These are phyloP conservation scores for Paedocypris sp. DNA, from an alignment of 2,113 vertebrate species.

Conservation along the genomic window DNA sequence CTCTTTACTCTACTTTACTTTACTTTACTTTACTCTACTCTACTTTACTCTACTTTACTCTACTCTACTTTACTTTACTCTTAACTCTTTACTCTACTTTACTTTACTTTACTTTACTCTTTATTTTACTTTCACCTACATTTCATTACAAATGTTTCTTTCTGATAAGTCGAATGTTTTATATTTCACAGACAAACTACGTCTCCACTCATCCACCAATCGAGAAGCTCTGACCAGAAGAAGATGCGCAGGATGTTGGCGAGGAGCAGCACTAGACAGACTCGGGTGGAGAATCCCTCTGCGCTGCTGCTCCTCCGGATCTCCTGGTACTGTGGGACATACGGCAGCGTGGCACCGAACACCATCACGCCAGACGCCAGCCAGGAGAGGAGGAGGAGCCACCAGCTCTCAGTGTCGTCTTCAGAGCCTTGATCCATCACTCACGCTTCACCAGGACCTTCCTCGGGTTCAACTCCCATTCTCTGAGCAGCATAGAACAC, in stretches of 20 bases:
- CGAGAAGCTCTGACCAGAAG: no score
- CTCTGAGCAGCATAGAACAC: conserved; percentile 5
- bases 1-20: no score
- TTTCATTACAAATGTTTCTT: no score
- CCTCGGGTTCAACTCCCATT: conserved; percentile 33
- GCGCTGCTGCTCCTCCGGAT: conserved; percentile 59
- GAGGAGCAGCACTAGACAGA: conserved; percentile 67
- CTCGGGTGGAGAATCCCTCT: conserved; percentile 69
- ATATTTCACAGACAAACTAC: no score
- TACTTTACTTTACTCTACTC: no score
- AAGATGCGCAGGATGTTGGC: conserved; percentile 73
- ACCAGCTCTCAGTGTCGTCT: conserved; percentile 35
- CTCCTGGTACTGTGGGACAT: conserved; percentile 69
- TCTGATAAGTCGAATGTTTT: no score
- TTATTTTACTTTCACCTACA: no score
- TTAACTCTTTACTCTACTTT: no score
- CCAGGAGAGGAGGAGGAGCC: conserved; percentile 58
- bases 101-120: no score
- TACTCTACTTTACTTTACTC: no score
- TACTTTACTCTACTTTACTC: no score
- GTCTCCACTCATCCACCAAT: conserved; percentile 49
- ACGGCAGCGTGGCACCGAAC: conserved; percentile 63
- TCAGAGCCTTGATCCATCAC: conserved; percentile 35
- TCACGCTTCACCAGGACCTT: neutral
- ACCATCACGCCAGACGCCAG: conserved; percentile 63